Evolutionary conservation across 2,113 vertebrate species (phyloP), one percentile per base, ranked within the genome.

Genomic region (Holacanthus passer): DNA sequence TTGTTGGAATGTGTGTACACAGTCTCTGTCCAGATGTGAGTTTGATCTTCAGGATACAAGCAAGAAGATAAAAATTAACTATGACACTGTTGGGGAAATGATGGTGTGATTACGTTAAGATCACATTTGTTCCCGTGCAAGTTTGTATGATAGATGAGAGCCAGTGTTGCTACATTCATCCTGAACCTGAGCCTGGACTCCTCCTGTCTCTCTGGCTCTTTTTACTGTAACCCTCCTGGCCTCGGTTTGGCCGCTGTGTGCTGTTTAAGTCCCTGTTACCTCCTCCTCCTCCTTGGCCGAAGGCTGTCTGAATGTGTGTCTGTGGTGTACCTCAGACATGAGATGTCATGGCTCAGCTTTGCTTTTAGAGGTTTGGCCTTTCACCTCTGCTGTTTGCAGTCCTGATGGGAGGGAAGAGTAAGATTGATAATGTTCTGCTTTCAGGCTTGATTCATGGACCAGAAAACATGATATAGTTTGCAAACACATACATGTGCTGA

Each of bases 271-370:
- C 12, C 13, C 27, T 17, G 22, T 60, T 56, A 41, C 41, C 20
- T 20, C 29, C 60, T 59, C 24, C 31, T 27, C 60, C 13, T 60
- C 48, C 62, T 60, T 22, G 12, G 14, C 63, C 29, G 75, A 24
- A 35, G 14, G 37, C 52, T 69, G 43, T 60, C 45, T 53, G 64
- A 35, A 19, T 76, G 43, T 84, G 63, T 2, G 29, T 84, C 59
- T 86, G 81, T 63, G 86, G 81, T 84, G 55, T 45, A 59, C 78
- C 74, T 81, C 82, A 75, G 41, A 85, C 41, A 52, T 85, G 73
- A 78, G 35, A 80, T 77, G 76, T 87, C 79, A 81, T 41, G 2
- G 16, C 70, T 72, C 65, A 53, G 72, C 52, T 52, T 75, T 62
- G 73, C 53, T 69, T 79, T 86, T 68, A 73, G 65, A 76, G 66